Conservation (phyloP, 92 coral and sea anemone species). For the Porites divaricata region DNA sequence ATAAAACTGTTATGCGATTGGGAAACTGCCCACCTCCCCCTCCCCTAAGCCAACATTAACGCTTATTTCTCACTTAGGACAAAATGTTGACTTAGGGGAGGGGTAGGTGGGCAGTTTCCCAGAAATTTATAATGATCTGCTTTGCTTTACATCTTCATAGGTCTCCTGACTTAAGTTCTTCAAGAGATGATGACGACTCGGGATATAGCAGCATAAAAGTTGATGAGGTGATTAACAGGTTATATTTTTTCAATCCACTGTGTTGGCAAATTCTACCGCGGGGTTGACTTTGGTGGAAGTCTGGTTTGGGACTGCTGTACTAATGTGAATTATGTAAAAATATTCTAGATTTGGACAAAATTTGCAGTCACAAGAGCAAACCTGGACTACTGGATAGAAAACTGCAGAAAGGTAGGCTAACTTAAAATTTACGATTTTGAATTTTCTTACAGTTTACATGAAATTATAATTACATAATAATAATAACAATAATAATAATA, state of each 20-base stretch:
- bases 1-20: neutral
- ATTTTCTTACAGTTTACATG: neutral
- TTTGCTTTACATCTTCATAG: constrained; percentile 28
- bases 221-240: constrained; percentile 71
- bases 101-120: no score
- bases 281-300: no score
- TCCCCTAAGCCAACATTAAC: no score
- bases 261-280: no score
- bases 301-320: neutral
- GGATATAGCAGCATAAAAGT: constrained; percentile 87
- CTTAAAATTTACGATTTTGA: no score
- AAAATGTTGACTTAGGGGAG: no score
- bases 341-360: constrained; percentile 82
- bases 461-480: no score
- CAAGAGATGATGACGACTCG: constrained; percentile 91
- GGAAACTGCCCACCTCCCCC: no score
- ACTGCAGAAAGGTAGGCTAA: constrained; percentile 84
- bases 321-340: neutral
- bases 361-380: constrained; percentile 83
- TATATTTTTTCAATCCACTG: neutral
- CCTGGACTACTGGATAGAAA: constrained; percentile 94
- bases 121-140: neutral
- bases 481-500: neutral
- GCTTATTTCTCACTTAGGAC: no score
- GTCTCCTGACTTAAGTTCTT: constrained; percentile 86